Evolutionary conservation across 1,140 invertebrate species (phyloP), one percentile per base, ranked within the genome.

Genomic region (Drosophila hydei): DNA sequence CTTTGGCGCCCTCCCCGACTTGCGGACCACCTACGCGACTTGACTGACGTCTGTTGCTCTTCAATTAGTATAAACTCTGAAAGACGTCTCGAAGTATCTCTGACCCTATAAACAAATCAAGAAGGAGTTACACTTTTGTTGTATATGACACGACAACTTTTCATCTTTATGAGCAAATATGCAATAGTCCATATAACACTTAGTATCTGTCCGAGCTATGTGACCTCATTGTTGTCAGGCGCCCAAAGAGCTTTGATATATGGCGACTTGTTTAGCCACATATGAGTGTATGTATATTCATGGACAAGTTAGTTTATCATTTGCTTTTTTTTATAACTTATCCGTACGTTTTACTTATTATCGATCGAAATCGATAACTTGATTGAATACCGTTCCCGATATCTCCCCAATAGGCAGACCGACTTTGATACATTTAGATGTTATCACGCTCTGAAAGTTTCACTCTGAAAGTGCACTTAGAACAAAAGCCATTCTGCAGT

Each of bases 11-110:
- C 36, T 9, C 0, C 21, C 5, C 48, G 23, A 16, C 47, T 21
- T 18, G 51, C 4, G 18, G 51, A 52, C 50, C 51, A 54, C 51
- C 51, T 54, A 54, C 51, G 51, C 51, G 33, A 54, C 19, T 14
- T 40, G 51, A 54, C 51, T 16, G 51, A 11, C 19, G 51, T n/a
- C 51, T 8, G 16, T 40, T 14, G 51, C 3, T 11, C 23, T n/a
- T n/a, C 30, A 38, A 38, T 51, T 16, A 8, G 2, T 18, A 18
- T 11, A 54, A 40, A 14, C 52, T n/a, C 19, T 40, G 33, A 19
- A 23, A 40, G 27, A 27, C 4, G 0, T 14, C n/a, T 48, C 4
- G 19, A 6, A n/a, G 12, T 14, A 51, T 19, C 9, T 33, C 2
- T 18, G 9, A 18, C 1, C 16, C 2, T 8, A 51, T 18, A 33